These are phyloP conservation scores for Pseudachorutes palmiensis DNA, from an alignment of 1,140 invertebrate species.

Conservation along the genomic window DNA sequence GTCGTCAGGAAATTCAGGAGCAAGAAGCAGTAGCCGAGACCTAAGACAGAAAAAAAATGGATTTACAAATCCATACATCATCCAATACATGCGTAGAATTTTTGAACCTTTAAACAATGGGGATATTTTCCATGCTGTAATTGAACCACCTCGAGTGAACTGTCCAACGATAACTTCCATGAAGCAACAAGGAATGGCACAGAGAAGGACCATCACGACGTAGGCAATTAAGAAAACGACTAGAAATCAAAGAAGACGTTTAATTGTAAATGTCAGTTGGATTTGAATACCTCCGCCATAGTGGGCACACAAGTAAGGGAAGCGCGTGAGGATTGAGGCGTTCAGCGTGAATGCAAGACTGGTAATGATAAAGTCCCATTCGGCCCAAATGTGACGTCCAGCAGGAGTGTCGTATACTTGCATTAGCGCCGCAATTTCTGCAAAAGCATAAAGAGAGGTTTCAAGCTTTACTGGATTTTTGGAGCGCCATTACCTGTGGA, in stretches of 20 bases:
- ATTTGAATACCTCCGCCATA: slow-evolving; percentile 58
- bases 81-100: background rate
- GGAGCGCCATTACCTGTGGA: background rate
- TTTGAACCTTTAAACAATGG: slow-evolving; percentile 80
- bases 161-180: slow-evolving; percentile 80
- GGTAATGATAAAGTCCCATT: background rate
- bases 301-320: slow-evolving; percentile 69
- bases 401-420: background rate
- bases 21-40: slow-evolving; percentile 73
- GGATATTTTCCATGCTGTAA: slow-evolving; percentile 73
- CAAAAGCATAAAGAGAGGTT: background rate
- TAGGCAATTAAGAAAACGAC: slow-evolving; percentile 70
- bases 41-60: slow-evolving; percentile 46
- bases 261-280: background rate
- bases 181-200: slow-evolving; percentile 80
- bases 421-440: background rate
- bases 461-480: background rate
- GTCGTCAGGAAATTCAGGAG: slow-evolving; percentile 80
- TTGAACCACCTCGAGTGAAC: slow-evolving; percentile 67
- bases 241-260: slow-evolving; percentile 41
- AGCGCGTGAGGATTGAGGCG: slow-evolving; percentile 40
- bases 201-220: slow-evolving; percentile 63
- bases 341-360: background rate
- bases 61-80: too few species aligned
- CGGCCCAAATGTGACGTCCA: background rate